A percentile compares a stretch with the other conserved stretches of the same genome.
phyloP scores from a whole-genome alignment of 2,888 invertebrate species.

The Noctua pronuba region DNA sequence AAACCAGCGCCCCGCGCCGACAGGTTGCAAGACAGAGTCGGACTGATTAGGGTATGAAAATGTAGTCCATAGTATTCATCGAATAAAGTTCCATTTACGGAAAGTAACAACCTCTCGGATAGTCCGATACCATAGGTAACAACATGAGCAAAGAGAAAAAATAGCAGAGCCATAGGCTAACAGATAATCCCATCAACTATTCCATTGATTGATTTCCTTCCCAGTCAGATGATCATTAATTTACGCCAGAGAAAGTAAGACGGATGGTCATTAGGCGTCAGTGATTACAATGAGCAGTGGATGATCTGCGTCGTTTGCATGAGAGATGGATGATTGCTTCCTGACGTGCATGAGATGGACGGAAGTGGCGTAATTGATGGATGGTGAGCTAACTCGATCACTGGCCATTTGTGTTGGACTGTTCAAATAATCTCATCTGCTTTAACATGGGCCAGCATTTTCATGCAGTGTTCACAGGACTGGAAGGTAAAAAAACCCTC shows the following conservation, averaged over 20 bases:
- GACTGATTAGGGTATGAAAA: background rate
- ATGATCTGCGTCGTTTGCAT: conserved; percentile 43
- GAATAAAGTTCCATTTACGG: background rate
- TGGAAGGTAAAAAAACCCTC: background rate
- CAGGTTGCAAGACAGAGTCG: background rate
- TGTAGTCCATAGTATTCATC: background rate
- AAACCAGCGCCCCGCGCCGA: background rate
- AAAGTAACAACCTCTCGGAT: background rate
- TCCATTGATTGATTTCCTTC: conserved; percentile 35
- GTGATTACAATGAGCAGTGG: conserved; percentile 30
- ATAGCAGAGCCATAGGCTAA: background rate
- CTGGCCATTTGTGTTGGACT: background rate
- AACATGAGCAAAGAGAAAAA: background rate
- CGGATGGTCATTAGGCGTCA: conserved; percentile 32
- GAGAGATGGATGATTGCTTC: conserved; percentile 46
- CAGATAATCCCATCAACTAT: conserved; percentile 16
- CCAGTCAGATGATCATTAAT: conserved; percentile 39
- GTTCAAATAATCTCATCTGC: background rate
- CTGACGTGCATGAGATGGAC: conserved; percentile 31
- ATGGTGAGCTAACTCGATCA: conserved; percentile 17
- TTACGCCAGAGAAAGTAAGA: conserved; percentile 55
- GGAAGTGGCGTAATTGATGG: conserved; percentile 43
- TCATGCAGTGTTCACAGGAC: background rate
- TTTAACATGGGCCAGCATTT: background rate
- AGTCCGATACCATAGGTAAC: no score